Conservation (phyloP, 2,888 invertebrate genomes). For the Epiblema foenella region DNA sequence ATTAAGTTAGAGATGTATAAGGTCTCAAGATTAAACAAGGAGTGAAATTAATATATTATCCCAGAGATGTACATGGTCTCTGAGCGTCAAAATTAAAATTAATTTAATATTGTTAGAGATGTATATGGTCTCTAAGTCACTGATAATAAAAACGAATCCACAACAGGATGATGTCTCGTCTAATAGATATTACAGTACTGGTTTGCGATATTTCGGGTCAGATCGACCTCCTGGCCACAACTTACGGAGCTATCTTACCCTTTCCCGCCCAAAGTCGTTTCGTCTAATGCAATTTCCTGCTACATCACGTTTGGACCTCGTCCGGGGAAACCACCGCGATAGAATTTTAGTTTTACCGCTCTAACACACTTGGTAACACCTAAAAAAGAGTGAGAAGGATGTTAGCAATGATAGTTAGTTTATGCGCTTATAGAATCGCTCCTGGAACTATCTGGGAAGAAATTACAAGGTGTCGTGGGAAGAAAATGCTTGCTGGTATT, state of each 20-base stretch:
- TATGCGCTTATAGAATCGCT: not conserved
- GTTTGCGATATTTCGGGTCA: not conserved
- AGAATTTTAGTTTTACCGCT: not conserved
- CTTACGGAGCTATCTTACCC: not conserved
- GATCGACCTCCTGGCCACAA: not conserved
- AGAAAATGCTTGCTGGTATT: not conserved
- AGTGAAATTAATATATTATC: no score
- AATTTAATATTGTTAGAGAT: no score
- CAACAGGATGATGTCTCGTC: no score
- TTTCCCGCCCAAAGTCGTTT: not conserved
- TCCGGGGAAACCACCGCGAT: not conserved
- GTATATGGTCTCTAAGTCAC: no score
- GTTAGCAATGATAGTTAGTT: not conserved
- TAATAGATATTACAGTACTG: no score
- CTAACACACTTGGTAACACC: not conserved
- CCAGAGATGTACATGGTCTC: no score
- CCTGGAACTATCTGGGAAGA: not conserved
- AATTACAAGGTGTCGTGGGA: not conserved
- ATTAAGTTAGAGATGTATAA: no score
- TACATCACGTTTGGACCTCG: not conserved
- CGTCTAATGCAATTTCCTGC: constrained; percentile 20
- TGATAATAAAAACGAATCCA: no score
- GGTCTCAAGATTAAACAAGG: no score
- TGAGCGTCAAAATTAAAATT: no score
- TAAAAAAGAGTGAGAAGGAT: not conserved